These are phyloP conservation scores for Platyrinchus mystaceus DNA, from an alignment of 2,797 vertebrate genomes.

Conservation along the genomic window DNA sequence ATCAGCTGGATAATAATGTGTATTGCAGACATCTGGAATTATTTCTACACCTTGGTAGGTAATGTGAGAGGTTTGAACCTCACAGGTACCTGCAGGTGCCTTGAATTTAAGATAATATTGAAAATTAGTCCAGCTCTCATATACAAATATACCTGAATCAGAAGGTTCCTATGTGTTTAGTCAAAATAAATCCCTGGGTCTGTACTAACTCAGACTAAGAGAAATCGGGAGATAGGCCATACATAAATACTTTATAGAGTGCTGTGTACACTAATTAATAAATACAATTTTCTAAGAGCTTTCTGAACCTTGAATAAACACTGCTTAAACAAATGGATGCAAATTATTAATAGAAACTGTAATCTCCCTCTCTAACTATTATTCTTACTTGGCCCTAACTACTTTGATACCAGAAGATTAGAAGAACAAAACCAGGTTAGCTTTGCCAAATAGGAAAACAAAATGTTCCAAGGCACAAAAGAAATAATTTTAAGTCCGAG, in stretches of 20 bases:
- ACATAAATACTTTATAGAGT: slow-evolving; percentile 33
- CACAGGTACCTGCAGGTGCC: neutral
- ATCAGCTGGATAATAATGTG: neutral
- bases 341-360: slow-evolving; percentile 61
- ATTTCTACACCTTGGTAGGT: neutral
- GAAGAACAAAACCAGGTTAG: neutral
- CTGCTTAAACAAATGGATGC: slow-evolving; percentile 27
- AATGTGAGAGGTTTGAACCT: neutral
- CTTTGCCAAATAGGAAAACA: slow-evolving; percentile 15
- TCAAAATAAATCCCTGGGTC: neutral
- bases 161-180: neutral
- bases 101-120: neutral
- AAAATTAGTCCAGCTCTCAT: neutral
- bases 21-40: neutral
- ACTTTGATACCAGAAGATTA: neutral
- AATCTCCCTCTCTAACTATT: slow-evolving; percentile 18
- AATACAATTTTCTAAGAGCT: slow-evolving; percentile 36
- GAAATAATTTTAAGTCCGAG: slow-evolving; percentile 42
- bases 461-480: neutral
- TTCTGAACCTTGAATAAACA: slow-evolving; percentile 44
- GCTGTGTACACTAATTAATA: slow-evolving; percentile 53
- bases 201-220: neutral
- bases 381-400: neutral
- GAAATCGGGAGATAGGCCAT: neutral
- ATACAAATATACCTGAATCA: neutral